A percentile compares a stretch with the other conserved stretches of the same genome.
These are phyloP conservation scores for Pangasius djambal DNA, from an alignment of 2,797 vertebrate genomes.

Conservation along the genomic window DNA sequence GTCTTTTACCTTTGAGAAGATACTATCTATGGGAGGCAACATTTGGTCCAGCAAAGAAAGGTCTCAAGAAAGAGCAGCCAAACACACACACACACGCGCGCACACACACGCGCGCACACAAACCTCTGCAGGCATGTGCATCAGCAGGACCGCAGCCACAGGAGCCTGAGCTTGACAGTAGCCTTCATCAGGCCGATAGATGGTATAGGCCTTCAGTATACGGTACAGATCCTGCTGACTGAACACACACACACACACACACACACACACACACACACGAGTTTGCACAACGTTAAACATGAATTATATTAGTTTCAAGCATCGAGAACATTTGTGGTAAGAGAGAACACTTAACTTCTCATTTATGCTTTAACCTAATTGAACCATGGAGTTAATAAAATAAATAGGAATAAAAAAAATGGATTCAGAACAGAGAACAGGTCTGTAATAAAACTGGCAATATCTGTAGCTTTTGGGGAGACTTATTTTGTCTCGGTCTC, in stretches of 20 bases:
- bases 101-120: conserved; percentile 73
- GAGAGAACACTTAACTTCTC: background rate
- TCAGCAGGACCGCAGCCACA: conserved; percentile 88
- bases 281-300: background rate
- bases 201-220: conserved; percentile 90
- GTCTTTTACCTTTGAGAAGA: background rate
- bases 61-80: background rate
- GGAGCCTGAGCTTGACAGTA: conserved; percentile 95
- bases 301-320: background rate
- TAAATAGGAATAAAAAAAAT: background rate
- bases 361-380: no score
- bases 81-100: background rate
- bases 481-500: background rate
- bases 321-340: background rate
- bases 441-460: background rate
- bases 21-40: background rate
- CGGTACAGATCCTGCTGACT: conserved; percentile 91
- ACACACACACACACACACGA: background rate
- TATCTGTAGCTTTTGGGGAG: background rate
- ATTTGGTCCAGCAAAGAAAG: background rate
- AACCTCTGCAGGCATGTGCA: conserved; percentile 97
- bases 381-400: background rate
- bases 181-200: conserved; percentile 88
- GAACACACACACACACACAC: conserved; percentile 39
- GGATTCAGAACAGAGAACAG: background rate